Evolutionary conservation across 2,113 vertebrate genomes (phyloP), one percentile per base, ranked within the genome.

Genomic region (Sula dactylatra): DNA sequence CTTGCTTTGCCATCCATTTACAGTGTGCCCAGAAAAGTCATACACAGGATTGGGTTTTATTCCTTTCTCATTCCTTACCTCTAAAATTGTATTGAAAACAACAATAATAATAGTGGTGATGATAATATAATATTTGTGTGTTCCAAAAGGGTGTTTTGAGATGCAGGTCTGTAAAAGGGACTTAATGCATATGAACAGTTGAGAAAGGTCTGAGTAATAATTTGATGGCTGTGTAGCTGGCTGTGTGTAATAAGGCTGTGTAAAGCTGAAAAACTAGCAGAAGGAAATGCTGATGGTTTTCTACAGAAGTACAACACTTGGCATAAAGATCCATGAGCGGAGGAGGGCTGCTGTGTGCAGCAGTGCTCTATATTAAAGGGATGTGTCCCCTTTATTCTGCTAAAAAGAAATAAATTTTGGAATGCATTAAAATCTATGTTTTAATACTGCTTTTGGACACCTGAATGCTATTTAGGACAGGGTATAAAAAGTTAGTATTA

Each of bases 231-330:
- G 54, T 9, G 4, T 86, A 73, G 16, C 34, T 65, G 61, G 10
- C 66, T 83, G 29, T 50, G 31, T 86, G 52, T 90, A 25, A 19
- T 54, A 44, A 58, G 34, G 13, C 69, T 81, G 21, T 64, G 34
- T 78, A 31, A 85, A 82, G 64, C n/a, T 96, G 18, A 81, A 82
- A 82, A 85, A 40, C 6, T 29, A 64, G 20, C 59, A 61, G 74
- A 50, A 79, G 17, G 44, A 70, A 61, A 52, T 61, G 26, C 36
- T 59, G 59, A 38, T 54, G 16, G 24, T 86, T 11, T 89, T 70
- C 56, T 29, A 0, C 1, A 1, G 54, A n/a, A 80, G 52, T 1
- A 1, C 32, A 27, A 22, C 2, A 1, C 24, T 76, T 58, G 34
- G 7, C 58, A 16, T 59, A 67, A 72, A 58, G 52, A 29, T 22